phyloP scores from a whole-genome alignment of 2,797 vertebrate genomes.

The Smutsia gigantea region DNA sequence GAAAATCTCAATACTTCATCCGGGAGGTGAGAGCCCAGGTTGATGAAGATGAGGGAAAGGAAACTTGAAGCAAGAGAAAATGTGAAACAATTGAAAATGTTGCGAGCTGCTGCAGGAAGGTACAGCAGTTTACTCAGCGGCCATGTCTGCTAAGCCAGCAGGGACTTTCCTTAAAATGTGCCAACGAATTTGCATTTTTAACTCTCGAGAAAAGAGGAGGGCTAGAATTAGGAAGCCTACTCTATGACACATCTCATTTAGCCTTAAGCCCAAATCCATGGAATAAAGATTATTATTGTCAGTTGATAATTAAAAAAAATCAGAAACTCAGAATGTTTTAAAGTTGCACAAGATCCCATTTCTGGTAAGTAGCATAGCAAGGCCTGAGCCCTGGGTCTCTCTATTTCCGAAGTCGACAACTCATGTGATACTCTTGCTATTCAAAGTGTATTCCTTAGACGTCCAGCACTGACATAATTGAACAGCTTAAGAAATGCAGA shows the following conservation, averaged over 20 bases:
- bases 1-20: background rate
- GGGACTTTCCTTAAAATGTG: background rate
- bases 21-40: background rate
- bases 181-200: background rate
- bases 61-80: background rate
- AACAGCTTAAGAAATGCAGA: background rate
- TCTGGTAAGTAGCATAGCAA: background rate
- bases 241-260: background rate
- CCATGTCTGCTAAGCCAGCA: background rate
- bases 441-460: background rate
- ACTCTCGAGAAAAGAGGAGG: background rate
- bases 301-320: background rate
- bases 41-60: background rate
- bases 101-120: background rate
- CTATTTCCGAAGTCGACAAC: background rate
- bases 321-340: background rate
- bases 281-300: background rate
- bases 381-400: background rate
- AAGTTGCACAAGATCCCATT: background rate
- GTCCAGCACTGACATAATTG: background rate
- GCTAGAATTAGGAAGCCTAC: background rate
- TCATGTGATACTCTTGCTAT: too few species aligned
- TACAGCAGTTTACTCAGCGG: background rate
- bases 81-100: background rate
- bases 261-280: background rate